Evolutionary conservation across 2,113 vertebrate genomes (phyloP), one percentile per base, ranked within the genome.

Genomic region (Vimba vimba): DNA sequence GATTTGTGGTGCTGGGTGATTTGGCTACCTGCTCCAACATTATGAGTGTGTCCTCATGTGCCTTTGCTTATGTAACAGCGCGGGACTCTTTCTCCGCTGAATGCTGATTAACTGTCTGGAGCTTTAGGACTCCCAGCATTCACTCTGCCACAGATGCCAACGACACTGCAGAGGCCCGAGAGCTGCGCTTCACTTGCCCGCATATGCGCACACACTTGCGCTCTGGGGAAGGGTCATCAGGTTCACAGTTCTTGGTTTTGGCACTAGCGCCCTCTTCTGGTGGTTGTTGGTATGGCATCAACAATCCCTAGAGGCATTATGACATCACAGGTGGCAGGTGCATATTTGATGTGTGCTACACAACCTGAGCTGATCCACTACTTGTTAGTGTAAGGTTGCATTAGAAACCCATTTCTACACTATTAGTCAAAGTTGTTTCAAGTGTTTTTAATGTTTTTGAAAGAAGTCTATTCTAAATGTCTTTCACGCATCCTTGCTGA

Each of bases 31-130:
- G 52, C 74, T 62, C 55, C 76, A 91, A 88, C 92, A 83, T 89
- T 90, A 88, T 23, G 86, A 92, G 88, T 62, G 88, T 95, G 93
- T 95, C 94, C 94, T 95, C 94, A 92, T 92, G 92, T 94, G 94
- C 93, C 94, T 94, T 76, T 87, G 92, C 91, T 96, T 95, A 95
- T 93, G 93, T 94, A 95, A 96, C 91, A 90, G 62, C 75, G 52
- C 84, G 89, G 91, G 83, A 85, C 85, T 90, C 66, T 87, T 86
- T 79, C 83, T 92, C 92, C 86, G 87, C 92, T 91, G 94, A 92
- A 95, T 95, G 94, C 93, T 93, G 94, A 95, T 95, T 91, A 94
- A 84, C 89, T 92, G 93, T 93, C 94, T 94, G 93, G 91, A 84
- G 87, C 77, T 86, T 23, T 73, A 68, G 73, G 85, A 83, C 86